Base-by-base conservation (phyloP, 2,888 invertebrate species). In the Elysia crispata region DNA sequence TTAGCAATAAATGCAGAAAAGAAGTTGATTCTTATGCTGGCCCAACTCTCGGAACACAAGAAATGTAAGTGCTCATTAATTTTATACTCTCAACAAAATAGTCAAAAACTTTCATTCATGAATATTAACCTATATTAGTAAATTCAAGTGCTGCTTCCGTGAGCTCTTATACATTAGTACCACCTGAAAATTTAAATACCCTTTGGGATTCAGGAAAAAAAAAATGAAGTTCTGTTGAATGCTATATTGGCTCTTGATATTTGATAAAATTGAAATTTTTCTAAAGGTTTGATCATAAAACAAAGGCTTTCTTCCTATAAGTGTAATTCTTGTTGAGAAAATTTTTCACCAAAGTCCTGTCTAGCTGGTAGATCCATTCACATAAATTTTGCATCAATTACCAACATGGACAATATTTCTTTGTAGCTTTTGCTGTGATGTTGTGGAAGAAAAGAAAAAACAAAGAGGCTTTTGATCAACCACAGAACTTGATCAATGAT, bases 11-110 rank as follows among this genome's bases (percentile, higher is more conserved):
- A 69, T 74, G 64, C 74, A 23, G 66, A 70, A 1, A 77, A 50
- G 0, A 69, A 67, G 15, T 80, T 74, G 23, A 66, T 83, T 57
- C 67, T 77, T 1, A 80, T 81, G 69, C 62, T 83, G 6, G 77
- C 78, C n/a, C 77, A 72, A 31, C 70, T 76, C 20, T 8, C 72
- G 25, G 70, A 67, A 13, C 80, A 76, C 33, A 76, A 80, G 23
- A 41, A 67, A 49, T 69, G 80, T 80, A 80, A 80, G 80, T 80
- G 11, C 25, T 33, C 11, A 5, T 31, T 41, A n/a, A 23, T 33
- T 13, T n/a, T 41, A 13, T n/a, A 5, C 30, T 11, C 5, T n/a
- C 31, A 13, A 13, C 8, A 41, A 41, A 41, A 41, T 6, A 23
- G 5, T 60, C 25, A 60, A 23, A n/a, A 60, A 8, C 60, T 60